Evolutionary conservation across 2,113 vertebrate genomes (phyloP).

Genomic region (Catharus bicknelli): DNA sequence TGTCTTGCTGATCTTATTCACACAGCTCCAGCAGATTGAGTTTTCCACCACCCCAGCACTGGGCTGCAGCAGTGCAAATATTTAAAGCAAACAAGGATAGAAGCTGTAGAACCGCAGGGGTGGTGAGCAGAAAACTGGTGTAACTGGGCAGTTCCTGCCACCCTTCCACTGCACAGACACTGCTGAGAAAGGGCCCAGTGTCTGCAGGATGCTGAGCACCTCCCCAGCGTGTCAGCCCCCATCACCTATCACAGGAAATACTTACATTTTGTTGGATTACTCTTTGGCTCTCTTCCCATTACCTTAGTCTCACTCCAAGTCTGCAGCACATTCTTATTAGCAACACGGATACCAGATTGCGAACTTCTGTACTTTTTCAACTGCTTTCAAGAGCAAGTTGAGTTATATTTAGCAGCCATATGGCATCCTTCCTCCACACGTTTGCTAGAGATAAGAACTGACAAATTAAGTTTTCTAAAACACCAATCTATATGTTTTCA

Average conservation of each 20-base stretch:
- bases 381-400: constrained; percentile 21
- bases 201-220: not conserved
- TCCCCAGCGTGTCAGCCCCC: not conserved
- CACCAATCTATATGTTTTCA: not conserved
- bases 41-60: not conserved
- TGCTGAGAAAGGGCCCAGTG: not conserved
- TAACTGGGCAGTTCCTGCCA: not conserved
- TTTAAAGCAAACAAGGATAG: not conserved
- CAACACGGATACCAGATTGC: constrained; percentile 19
- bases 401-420: constrained; percentile 63
- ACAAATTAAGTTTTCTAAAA: constrained; percentile 45
- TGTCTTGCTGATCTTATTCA: not conserved
- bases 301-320: not conserved
- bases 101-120: not conserved
- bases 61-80: not conserved
- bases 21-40: not conserved
- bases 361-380: constrained; percentile 43
- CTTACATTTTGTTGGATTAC: not conserved
- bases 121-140: not conserved
- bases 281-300: constrained; percentile 3
- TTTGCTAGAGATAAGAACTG: not conserved
- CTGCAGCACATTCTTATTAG: not conserved
- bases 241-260: not conserved
- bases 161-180: not conserved
- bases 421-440: constrained; percentile 43